These are phyloP conservation scores for Merops nubicus DNA, from an alignment of 2,113 vertebrate species.

Conservation along the genomic window DNA sequence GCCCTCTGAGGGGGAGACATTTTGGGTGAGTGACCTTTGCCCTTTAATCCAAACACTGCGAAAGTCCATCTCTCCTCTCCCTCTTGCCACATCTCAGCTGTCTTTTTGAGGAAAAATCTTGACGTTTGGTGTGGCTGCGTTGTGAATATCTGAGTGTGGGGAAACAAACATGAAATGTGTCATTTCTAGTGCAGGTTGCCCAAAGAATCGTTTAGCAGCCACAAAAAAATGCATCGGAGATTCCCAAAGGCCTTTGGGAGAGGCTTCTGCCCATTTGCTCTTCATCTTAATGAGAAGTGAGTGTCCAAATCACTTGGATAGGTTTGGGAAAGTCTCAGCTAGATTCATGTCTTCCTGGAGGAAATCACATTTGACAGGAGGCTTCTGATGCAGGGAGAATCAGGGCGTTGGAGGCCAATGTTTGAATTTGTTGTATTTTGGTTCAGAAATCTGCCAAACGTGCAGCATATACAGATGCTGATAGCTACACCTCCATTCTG, in stretches of 20 bases:
- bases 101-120: background rate
- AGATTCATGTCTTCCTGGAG: background rate
- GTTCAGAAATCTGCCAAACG: constrained; percentile 15
- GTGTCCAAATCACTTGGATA: constrained; percentile 57
- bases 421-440: background rate
- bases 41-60: background rate
- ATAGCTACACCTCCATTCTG: background rate
- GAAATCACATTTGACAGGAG: constrained; percentile 49
- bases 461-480: background rate
- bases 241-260: background rate
- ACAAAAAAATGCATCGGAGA: background rate
- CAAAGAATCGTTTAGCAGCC: constrained; percentile 15
- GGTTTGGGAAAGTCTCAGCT: constrained; percentile 48
- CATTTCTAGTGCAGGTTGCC: background rate
- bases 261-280: background rate
- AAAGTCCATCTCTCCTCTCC: background rate
- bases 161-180: background rate
- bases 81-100: background rate
- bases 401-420: background rate
- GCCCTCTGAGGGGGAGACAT: background rate
- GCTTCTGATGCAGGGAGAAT: constrained; percentile 17
- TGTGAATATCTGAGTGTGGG: background rate
- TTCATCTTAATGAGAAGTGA: constrained; percentile 53
- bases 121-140: background rate
- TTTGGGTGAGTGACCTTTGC: constrained; percentile 12